Conservation (phyloP, 1,140 invertebrate genomes). For the Drosophila busckii region DNA sequence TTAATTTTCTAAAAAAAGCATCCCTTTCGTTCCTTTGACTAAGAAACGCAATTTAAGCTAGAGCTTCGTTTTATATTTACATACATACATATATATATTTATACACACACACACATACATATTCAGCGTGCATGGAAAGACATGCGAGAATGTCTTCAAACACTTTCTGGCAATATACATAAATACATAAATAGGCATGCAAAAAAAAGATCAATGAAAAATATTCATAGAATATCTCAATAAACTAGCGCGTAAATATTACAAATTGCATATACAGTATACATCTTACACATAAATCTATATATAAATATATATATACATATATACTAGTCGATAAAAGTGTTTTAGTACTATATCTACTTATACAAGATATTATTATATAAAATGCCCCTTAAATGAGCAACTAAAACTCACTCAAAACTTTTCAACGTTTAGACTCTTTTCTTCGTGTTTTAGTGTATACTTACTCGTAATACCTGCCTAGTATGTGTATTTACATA, state of each 20-base stretch:
- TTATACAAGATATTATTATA: conserved; percentile 32
- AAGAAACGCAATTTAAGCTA: conserved; percentile 20
- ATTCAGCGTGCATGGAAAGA: conserved; percentile 5
- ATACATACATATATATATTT: conserved; percentile 1
- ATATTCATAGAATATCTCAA: conserved; percentile 73
- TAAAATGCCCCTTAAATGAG: conserved; percentile 12
- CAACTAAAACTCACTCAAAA: conserved; percentile 29
- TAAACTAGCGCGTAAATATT: conserved; percentile 52
- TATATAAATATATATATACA: conserved; percentile 45
- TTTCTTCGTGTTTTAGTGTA: conserved; percentile 38
- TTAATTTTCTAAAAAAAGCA: too few relatives aligned
- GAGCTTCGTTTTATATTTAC: conserved; percentile 35
- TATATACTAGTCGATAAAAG: conserved; percentile 49
- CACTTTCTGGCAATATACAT: conserved; percentile 13
- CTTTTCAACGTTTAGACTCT: conserved; percentile 39
- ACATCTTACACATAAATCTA: conserved; percentile 29
- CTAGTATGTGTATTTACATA: conserved; percentile 47
- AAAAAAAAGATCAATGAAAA: conserved; percentile 33
- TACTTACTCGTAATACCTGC: conserved; percentile 27
- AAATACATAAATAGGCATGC: conserved; percentile 45
- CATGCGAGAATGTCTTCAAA: neutral
- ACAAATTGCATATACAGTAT: conserved; percentile 17
- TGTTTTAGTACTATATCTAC: conserved; percentile 37
- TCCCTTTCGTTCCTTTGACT: too few relatives aligned
- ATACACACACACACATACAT: conserved; percentile 12